These are phyloP conservation scores for Centrocercus urophasianus DNA, from an alignment of 2,113 vertebrate species.

Conservation along the genomic window DNA sequence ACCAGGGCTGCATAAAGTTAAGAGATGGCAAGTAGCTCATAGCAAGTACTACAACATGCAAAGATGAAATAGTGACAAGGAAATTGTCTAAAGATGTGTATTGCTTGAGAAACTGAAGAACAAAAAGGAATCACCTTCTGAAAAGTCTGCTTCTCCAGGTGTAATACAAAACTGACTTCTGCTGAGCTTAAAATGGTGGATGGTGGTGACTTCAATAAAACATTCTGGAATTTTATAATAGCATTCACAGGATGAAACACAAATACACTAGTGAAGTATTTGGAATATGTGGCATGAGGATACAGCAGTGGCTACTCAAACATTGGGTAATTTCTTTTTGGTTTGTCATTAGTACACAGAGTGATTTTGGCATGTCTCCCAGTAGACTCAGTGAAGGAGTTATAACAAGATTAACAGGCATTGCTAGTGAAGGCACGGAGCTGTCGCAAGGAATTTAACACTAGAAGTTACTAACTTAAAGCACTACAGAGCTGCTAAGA, in stretches of 20 bases:
- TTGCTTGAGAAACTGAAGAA: not conserved
- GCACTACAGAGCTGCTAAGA: not conserved
- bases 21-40: not conserved
- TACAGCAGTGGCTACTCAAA: not conserved
- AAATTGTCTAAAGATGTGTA: not conserved
- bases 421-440: not conserved
- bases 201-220: not conserved
- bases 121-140: not conserved
- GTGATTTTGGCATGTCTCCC: not conserved
- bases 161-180: fast-evolving
- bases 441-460: fast-evolving
- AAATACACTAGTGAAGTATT: not conserved
- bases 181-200: not conserved
- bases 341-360: not conserved
- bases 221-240: not conserved
- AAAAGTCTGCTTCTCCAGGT: not conserved
- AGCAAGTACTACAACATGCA: fast-evolving
- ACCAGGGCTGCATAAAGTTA: not conserved
- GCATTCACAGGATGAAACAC: not conserved
- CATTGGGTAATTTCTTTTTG: not conserved
- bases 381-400: not conserved
- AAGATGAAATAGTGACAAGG: not conserved
- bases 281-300: not conserved
- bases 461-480: not conserved
- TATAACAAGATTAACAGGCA: not conserved